Base-by-base conservation (phyloP, 2,113 vertebrate genomes). In the Lanius ludovicianus region DNA sequence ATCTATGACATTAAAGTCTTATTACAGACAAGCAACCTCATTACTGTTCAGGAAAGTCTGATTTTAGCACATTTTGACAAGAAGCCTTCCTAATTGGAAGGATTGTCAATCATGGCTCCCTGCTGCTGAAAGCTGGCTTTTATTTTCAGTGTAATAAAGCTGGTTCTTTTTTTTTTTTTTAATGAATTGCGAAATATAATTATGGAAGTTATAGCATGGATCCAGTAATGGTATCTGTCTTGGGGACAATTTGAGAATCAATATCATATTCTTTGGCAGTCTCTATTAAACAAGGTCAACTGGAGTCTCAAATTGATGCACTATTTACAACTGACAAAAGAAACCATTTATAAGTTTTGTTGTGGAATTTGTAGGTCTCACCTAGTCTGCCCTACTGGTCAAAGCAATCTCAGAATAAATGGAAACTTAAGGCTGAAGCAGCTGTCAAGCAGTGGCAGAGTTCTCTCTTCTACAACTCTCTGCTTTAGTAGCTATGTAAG, bases 21-120 rank as follows among this genome's bases (percentile, higher is more conserved):
- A 90, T 87, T 96, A 93, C 21, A 95, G 52, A 80, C 77, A 28
- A 70, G 74, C 82, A 93, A 59, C 39, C 93, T 95, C 96, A 95
- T 95, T 96, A 94, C 75, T 96, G 85, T 90, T 94, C 92, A 93
- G 71, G 79, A 68, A 90, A 93, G 68, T 62, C 89, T 90, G 92
- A 97, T 85, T 93, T 74, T 96, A 97, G 97, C 87, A 89, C 64
- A 94, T 92, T 96, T 88, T 95, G 95, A 97, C 97, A 98, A 92
- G 78, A 95, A 91, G 39, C 86, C 80, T 94, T 92, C 95, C 93
- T 98, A 98, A 98, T 98, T 98, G 97, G 94, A 94, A 97, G 94
- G 93, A 93, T 91, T 96, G 94, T 97, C 97, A 95, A 50, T 92
- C 90, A 87, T 21, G 50, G 53, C 83, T 97, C 93, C 95, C 97